Base-by-base conservation (phyloP, 1,140 invertebrate species). In the Stegodyphus mimosarum region DNA sequence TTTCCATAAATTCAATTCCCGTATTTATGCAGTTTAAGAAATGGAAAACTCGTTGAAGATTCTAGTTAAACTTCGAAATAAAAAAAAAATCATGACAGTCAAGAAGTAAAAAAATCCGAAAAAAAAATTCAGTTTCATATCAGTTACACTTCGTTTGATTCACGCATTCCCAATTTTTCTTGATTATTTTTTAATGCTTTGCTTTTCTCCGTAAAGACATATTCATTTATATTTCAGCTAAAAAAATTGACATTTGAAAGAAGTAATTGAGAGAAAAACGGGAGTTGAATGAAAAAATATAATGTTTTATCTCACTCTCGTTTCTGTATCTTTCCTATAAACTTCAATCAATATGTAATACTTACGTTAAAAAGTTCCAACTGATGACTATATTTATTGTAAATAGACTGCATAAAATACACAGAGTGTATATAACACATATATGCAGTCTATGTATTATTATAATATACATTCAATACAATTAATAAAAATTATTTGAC, bases 231-330 rank as follows among this genome's bases (percentile, higher is more conserved):
- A 49, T 76, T 64, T 76, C 10, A 33, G 33, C 6, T 33, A 15
- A 50, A 66, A 76, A 66, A 76, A 66, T 18, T 76, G 74, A 64
- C 74, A 64, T 49, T 76, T 76, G 74, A 64, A 60, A 64, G 13
- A 64, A 66, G 74, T 76, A 76, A 76, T 76, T 76, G 74, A 76
- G 74, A 66, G 74, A 76, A 64, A 76, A 76, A 64, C 74, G 48
- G 74, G 48, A 76, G 64, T 76, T 55, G 74, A 33, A 51, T 49
- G 63, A 18, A 49, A 33, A 66, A 76, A 49, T 64, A 76, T 66
- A 76, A 48, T 64, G 74, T 64, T 76, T 76, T 76, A 66, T 76
- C 64, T 76, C 60, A 76, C 63, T 76, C 64, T 76, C 49, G 63
- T 76, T 76, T 17, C n/a, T 33, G 1, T 33, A 33, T 33, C 33